Base-by-base conservation (phyloP, 2,888 invertebrate genomes). In the Oligia fasciuncula region DNA sequence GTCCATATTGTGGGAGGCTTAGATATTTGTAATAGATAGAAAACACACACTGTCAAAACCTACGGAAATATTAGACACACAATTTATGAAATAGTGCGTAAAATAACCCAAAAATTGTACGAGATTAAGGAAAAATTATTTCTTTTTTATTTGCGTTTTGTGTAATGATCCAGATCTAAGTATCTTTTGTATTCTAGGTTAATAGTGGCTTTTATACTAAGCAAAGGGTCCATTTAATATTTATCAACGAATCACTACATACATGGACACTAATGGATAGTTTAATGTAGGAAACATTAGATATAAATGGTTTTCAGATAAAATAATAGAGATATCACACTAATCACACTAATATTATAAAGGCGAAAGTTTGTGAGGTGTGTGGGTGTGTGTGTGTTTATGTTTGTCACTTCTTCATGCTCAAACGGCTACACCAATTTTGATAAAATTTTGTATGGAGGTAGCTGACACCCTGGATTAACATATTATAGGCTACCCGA, bases 81-180 rank as follows among this genome's bases (percentile, higher is more conserved):
- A 65, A 35, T 73, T 51, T 51, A 75, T 46, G 57, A 68, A 65
- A 11, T 46, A 79, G 51, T 65, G 14, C 51, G n/a, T 66, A 40
- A 81, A 54, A 60, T 73, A 6, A 29, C 40, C 17, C n/a, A 57
- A 60, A 60, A 73, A 77, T 23, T n/a, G 40, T 40, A 54, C 9
- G 5, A 8, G 70, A 13, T 46, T 46, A 67, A 35, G 46, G 43
- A 40, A 68, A 72, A 69, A 60, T 1, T 73, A n/a, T 74, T 54
- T 49, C 23, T 29, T 68, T 35, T 80, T 85, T 85, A 74, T 77
- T 17, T 29, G 1, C 35, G 60, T 60, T 57, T 35, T 54, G 73
- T 83, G 73, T 85, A 85, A 85, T 74, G 83, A 83, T 72, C 86
- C 71, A 65, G 35, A 62, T n/a, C 67, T 82, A 82, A 72, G 71